Evolutionary conservation across 2,888 invertebrate species (phyloP).

Genomic region (Leptinotarsa rubiginosa): DNA sequence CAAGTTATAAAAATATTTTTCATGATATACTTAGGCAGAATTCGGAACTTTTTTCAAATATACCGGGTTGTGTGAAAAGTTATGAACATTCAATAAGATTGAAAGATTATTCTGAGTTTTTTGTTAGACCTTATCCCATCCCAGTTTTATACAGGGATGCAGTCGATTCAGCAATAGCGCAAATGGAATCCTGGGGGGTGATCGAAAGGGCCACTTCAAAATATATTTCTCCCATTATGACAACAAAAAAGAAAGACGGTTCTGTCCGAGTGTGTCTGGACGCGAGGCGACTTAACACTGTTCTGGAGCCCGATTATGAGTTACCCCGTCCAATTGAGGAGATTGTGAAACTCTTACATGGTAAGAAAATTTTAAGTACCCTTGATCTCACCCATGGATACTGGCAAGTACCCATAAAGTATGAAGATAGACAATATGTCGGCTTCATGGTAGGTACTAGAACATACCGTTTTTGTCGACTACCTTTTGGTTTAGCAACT

Average conservation of each 20-base stretch:
- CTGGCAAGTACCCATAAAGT: constrained; percentile 23
- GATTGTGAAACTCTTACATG: constrained; percentile 1
- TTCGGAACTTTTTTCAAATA: not conserved
- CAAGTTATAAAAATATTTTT: constrained; percentile 1
- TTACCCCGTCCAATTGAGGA: constrained; percentile 28
- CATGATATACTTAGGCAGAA: not conserved
- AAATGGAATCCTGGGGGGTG: constrained; percentile 20
- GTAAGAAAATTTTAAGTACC: constrained; percentile 1
- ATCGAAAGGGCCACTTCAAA: constrained; percentile 9
- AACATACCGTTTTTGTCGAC: constrained; percentile 43
- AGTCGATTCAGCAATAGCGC: not conserved
- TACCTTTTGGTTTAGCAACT: constrained; percentile 41
- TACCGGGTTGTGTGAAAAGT: too few relatives aligned
- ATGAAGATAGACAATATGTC: constrained; percentile 39
- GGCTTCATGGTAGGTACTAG: constrained; percentile 44
- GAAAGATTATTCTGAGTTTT: not conserved
- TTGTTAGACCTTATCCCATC: constrained; percentile 1
- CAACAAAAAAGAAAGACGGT: constrained; percentile 14
- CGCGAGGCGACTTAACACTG: constrained; percentile 27
- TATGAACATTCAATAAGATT: constrained; percentile 6
- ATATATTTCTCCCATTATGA: constrained; percentile 18
- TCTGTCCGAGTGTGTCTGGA: constrained; percentile 31
- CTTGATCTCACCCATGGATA: constrained; percentile 4
- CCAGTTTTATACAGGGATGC: not conserved
- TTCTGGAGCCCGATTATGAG: constrained; percentile 34